phyloP scores from a whole-genome alignment of 2,797 vertebrate genomes.

The Galaxias olidus region DNA sequence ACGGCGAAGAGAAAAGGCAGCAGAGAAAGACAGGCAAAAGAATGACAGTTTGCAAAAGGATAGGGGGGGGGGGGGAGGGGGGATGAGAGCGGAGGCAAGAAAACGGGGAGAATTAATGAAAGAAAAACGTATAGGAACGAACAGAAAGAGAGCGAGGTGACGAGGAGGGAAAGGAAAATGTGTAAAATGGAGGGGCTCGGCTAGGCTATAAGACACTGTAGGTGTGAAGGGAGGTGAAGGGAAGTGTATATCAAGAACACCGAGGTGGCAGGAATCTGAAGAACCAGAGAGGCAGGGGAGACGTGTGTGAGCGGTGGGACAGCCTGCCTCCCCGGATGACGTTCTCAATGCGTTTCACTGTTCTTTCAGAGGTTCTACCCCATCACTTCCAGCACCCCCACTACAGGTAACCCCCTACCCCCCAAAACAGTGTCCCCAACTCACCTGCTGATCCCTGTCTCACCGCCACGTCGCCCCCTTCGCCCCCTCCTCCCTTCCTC shows the following conservation, averaged over 20 bases:
- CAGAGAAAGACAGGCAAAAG: background rate
- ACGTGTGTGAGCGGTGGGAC: background rate
- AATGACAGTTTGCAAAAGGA: constrained; percentile 11
- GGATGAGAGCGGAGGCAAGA: background rate
- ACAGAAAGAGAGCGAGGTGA: background rate
- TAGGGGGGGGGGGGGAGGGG: background rate
- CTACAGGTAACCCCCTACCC: constrained; percentile 77
- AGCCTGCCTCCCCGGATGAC: too few relatives aligned
- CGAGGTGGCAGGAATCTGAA: background rate
- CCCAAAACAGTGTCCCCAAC: constrained; percentile 6
- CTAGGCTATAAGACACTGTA: too few relatives aligned
- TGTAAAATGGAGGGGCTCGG: background rate
- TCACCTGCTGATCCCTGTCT: constrained; percentile 24
- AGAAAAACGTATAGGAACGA: too few relatives aligned
- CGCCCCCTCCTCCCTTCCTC: constrained; percentile 38
- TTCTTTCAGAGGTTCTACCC: constrained; percentile 82
- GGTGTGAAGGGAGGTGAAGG: background rate
- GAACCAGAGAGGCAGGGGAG: background rate
- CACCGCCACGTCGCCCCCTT: constrained; percentile 28
- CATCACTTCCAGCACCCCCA: constrained; percentile 81
- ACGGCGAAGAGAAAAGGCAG: background rate
- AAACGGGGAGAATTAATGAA: too few relatives aligned
- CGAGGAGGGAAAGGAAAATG: background rate
- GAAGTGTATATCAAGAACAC: constrained; percentile 17
- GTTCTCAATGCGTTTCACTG: constrained; percentile 78